Conservation (phyloP, 2,888 invertebrate genomes). For the Dicyrtoma fusca region DNA sequence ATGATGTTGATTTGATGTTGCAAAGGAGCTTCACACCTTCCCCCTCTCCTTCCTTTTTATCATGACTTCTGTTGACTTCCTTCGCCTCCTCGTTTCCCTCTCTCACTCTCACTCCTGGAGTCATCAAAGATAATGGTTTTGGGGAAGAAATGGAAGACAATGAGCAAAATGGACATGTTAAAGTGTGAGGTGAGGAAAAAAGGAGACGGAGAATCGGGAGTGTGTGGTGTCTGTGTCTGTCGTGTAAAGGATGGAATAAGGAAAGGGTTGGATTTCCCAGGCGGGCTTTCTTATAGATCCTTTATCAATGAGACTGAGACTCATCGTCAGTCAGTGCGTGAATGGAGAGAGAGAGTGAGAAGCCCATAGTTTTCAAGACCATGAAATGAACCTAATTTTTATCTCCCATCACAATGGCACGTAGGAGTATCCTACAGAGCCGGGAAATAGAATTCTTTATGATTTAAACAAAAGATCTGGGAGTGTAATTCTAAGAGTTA, state of each 20-base stretch:
- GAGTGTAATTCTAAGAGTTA: constrained; percentile 12
- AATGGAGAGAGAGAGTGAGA: constrained; percentile 1
- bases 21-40: constrained; percentile 14
- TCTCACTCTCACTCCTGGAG: background rate
- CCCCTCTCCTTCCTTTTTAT: constrained; percentile 5
- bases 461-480: constrained; percentile 42
- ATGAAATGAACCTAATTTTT: constrained; percentile 45
- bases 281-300: constrained; percentile 23
- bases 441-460: constrained; percentile 47
- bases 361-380: constrained; percentile 15
- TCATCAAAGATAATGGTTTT: constrained; percentile 39
- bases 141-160: constrained; percentile 32
- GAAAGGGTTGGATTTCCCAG: constrained; percentile 39
- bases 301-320: constrained; percentile 22
- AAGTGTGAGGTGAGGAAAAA: constrained; percentile 35
- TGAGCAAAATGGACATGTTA: constrained; percentile 36
- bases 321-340: background rate
- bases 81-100: background rate
- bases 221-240: background rate
- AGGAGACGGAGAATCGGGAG: background rate
- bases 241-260: constrained; percentile 32
- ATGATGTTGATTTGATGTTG: constrained; percentile 22
- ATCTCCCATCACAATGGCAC: constrained; percentile 32
- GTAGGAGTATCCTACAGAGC: constrained; percentile 43
- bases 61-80: constrained; percentile 26